Evolutionary conservation across 2,113 vertebrate genomes (phyloP).

Genomic region (Leucopsar rothschildi): DNA sequence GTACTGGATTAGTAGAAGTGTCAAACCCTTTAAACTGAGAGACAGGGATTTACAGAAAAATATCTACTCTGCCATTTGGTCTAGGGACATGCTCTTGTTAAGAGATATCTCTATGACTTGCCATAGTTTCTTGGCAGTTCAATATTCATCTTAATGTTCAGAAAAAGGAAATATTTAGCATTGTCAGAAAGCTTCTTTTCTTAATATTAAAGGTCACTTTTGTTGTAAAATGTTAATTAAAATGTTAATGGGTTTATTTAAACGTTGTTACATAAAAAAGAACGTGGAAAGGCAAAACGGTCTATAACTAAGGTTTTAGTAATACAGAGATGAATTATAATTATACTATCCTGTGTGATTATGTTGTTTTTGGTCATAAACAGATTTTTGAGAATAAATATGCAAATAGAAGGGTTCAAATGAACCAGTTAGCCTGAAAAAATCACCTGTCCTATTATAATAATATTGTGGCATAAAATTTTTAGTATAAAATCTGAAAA

Average conservation of each 20-base stretch:
- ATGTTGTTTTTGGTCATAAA: background rate
- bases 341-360: background rate
- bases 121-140: background rate
- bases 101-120: background rate
- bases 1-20: background rate
- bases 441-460: background rate
- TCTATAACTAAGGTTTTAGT: background rate
- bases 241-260: background rate
- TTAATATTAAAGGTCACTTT: background rate
- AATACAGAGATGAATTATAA: background rate
- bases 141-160: background rate
- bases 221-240: background rate
- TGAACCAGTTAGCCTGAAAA: background rate
- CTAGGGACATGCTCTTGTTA: background rate
- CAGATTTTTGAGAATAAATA: background rate
- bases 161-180: background rate
- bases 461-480: background rate
- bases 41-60: background rate
- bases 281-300: background rate
- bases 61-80: background rate
- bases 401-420: background rate
- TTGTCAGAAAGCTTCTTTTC: background rate
- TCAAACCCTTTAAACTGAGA: background rate
- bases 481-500: background rate
- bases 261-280: background rate